Conservation (phyloP, 2,888 invertebrate species). For the Ichneumoninae sp. region DNA sequence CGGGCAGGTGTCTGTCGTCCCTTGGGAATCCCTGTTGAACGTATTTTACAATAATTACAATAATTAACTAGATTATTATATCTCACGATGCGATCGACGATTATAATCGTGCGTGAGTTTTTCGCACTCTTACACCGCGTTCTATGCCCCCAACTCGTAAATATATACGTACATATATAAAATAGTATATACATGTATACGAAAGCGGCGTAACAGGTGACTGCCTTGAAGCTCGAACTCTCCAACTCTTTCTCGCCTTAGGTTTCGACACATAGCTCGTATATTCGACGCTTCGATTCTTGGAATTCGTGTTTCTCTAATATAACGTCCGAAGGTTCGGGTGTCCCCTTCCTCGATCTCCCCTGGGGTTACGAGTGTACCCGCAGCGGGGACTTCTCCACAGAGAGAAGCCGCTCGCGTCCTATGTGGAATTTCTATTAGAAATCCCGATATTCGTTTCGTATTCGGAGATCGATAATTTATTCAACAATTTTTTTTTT, state of each 20-base stretch:
- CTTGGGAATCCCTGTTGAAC: constrained; percentile 52
- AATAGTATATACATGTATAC: neutral
- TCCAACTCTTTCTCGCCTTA: constrained; percentile 18
- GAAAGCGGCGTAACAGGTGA: constrained; percentile 21
- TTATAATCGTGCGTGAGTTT: constrained; percentile 33
- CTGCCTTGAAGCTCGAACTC: constrained; percentile 6
- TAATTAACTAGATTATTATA: constrained; percentile 61
- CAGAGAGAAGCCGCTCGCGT: constrained; percentile 2
- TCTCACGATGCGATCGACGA: constrained; percentile 34
- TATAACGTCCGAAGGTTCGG: constrained; percentile 6
- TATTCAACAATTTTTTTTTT: neutral
- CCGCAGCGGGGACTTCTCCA: neutral
- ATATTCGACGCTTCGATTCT: constrained; percentile 34
- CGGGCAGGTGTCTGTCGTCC: constrained; percentile 44
- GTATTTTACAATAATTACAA: constrained; percentile 61
- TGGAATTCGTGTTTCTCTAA: constrained; percentile 36
- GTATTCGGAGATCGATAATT: neutral
- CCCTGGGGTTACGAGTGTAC: neutral
- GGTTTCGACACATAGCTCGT: neutral
- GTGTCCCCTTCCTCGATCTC: neutral
- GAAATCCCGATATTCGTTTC: constrained; percentile 1
- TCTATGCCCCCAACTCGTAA: neutral
- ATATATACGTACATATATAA: neutral
- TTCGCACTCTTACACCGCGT: constrained; percentile 26
- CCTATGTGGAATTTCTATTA: constrained; percentile 35